Percentiles rank a stretch among this genome's conserved stretches.
These are phyloP conservation scores for Lysandra coridon DNA, from an alignment of 2,888 invertebrate species.

Conservation along the genomic window DNA sequence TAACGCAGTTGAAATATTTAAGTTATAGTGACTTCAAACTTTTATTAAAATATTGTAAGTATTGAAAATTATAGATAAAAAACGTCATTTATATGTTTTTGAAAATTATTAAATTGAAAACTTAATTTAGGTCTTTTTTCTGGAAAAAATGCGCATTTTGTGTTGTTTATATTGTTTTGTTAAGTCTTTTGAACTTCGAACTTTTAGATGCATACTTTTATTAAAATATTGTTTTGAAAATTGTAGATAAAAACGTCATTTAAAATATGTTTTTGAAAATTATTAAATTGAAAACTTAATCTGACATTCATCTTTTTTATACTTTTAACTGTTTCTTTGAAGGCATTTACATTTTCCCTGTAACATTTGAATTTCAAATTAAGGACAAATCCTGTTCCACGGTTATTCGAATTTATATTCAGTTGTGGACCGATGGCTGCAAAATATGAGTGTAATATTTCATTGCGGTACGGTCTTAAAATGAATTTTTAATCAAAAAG, in stretches of 20 bases:
- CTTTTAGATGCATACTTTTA: too few species aligned
- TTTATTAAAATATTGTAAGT: background rate
- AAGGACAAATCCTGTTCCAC: conserved; percentile 45
- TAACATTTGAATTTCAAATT: conserved; percentile 44
- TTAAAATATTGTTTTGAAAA: background rate
- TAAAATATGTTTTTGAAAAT: background rate
- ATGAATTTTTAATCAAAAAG: conserved; percentile 20
- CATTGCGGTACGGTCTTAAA: conserved; percentile 46
- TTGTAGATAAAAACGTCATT: background rate
- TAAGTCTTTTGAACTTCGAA: too few species aligned
- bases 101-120: conserved; percentile 26
- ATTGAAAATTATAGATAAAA: background rate
- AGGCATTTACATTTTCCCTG: conserved; percentile 34
- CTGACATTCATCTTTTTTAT: conserved; percentile 3
- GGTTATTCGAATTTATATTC: conserved; percentile 55
- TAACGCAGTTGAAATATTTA: too few species aligned
- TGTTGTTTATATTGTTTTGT: too few species aligned
- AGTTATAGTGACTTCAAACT: too few species aligned
- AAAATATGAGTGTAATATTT: conserved; percentile 70
- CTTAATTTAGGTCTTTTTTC: background rate
- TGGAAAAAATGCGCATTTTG: too few species aligned
- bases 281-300: conserved; percentile 23
- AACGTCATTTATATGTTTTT: background rate
- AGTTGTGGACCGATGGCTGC: conserved; percentile 64
- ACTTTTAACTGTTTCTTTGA: conserved; percentile 21